Evolutionary conservation across 2,888 invertebrate genomes (phyloP).

Genomic region (Sesia apiformis): DNA sequence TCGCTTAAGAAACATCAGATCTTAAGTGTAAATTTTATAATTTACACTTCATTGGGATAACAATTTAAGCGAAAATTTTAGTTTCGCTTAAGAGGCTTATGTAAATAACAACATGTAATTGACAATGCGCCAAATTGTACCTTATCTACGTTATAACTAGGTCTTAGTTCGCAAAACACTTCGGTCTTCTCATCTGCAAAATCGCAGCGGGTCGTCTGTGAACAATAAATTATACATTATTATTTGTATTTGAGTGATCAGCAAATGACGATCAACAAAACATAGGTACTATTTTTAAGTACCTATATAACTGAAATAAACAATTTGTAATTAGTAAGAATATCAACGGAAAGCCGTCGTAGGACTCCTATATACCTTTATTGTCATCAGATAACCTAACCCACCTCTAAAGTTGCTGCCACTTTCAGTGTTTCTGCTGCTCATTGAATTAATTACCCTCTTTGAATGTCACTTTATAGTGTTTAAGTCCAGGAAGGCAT

Average conservation of each 20-base stretch:
- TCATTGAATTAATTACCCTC: too few relatives aligned
- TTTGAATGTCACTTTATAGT: too few relatives aligned
- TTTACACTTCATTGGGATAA: neutral
- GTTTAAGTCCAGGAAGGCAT: too few relatives aligned
- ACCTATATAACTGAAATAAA: neutral
- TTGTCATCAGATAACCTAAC: too few relatives aligned
- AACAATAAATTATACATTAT: slow-evolving; percentile 13
- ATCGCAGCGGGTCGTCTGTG: slow-evolving; percentile 38
- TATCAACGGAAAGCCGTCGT: too few relatives aligned
- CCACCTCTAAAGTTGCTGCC: too few relatives aligned
- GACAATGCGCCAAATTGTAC: slow-evolving; percentile 52
- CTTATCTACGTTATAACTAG: slow-evolving; percentile 34
- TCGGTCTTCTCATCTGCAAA: slow-evolving; percentile 28
- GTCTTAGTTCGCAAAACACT: slow-evolving; percentile 43
- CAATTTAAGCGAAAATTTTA: neutral
- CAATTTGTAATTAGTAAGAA: neutral
- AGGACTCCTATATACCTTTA: too few relatives aligned
- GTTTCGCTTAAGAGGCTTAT: neutral
- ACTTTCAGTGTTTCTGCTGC: too few relatives aligned
- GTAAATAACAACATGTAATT: slow-evolving; percentile 11
- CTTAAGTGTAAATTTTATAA: neutral
- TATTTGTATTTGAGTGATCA: neutral
- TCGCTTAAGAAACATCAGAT: neutral
- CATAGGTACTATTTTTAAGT: neutral
- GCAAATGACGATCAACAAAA: neutral